Conservation (phyloP, 2,888 invertebrate genomes). For the Orthosia gracilis region DNA sequence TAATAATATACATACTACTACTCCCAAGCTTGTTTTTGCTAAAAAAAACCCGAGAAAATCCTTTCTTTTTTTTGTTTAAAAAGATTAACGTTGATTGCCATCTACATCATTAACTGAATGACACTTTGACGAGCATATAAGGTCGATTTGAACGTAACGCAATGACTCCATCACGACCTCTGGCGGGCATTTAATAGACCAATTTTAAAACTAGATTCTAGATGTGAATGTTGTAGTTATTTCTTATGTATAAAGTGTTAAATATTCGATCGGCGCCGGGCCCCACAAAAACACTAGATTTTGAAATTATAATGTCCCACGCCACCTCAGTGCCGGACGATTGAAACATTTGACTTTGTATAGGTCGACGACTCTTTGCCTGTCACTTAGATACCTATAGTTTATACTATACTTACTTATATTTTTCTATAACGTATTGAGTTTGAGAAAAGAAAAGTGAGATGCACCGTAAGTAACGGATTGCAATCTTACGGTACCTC, state of each 20-base stretch:
- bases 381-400: slow-evolving; percentile 13
- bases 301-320: slow-evolving; percentile 79
- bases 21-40: background rate
- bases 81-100: slow-evolving; percentile 21
- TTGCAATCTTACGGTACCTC: slow-evolving; percentile 42
- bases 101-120: slow-evolving; percentile 30
- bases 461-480: slow-evolving; percentile 45
- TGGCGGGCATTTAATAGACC: slow-evolving; percentile 41
- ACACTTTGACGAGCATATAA: slow-evolving; percentile 34
- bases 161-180: slow-evolving; percentile 57
- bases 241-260: slow-evolving; percentile 52
- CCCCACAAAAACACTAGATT: slow-evolving; percentile 77
- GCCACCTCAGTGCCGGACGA: slow-evolving; percentile 47
- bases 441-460: slow-evolving; percentile 39
- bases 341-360: slow-evolving; percentile 57
- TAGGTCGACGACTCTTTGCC: slow-evolving; percentile 62
- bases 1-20: background rate
- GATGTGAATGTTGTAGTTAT: slow-evolving; percentile 50
- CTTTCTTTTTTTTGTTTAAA: slow-evolving; percentile 21
- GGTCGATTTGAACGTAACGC: slow-evolving; percentile 43
- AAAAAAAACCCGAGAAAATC: slow-evolving; percentile 16
- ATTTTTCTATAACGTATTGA: slow-evolving; percentile 32
- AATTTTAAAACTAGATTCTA: slow-evolving; percentile 55
- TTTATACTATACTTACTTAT: slow-evolving; percentile 11
- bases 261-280: slow-evolving; percentile 69